Conservation (phyloP, 2,888 invertebrate genomes). For the Drosophila subquinaria region DNA sequence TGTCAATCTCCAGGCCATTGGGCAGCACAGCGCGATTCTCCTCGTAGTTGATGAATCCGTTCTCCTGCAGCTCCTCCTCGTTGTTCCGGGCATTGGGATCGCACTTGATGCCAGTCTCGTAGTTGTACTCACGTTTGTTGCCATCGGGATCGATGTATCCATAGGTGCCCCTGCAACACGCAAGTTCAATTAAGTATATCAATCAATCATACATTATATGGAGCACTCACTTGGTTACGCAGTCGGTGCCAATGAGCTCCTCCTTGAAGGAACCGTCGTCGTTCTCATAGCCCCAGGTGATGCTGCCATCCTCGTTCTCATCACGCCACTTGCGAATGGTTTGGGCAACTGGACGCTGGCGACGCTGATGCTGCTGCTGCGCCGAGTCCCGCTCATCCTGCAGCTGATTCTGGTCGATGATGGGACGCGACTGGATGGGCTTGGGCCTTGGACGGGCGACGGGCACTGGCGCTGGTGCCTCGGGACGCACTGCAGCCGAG, state of each 20-base stretch:
- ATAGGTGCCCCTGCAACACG: slow-evolving; percentile 88
- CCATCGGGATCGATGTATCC: slow-evolving; percentile 95
- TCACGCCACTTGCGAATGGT: slow-evolving; percentile 90
- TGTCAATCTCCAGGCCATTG: slow-evolving; percentile 90
- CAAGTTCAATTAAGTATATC: neutral
- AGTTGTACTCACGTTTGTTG: slow-evolving; percentile 92
- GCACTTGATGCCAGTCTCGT: slow-evolving; percentile 92
- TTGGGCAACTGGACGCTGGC: slow-evolving; percentile 90
- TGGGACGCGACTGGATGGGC: slow-evolving; percentile 83
- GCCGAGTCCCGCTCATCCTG: slow-evolving; percentile 78
- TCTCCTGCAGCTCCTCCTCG: slow-evolving; percentile 86
- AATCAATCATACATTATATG: neutral
- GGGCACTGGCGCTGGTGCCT: slow-evolving; percentile 80
- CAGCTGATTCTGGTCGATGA: slow-evolving; percentile 79
- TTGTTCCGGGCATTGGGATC: slow-evolving; percentile 86
- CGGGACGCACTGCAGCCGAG: slow-evolving; percentile 83
- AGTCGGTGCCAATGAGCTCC: slow-evolving; percentile 92
- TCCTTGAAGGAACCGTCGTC: slow-evolving; percentile 95
- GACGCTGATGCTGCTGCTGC: slow-evolving; percentile 75
- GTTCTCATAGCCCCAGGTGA: slow-evolving; percentile 95
- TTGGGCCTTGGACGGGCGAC: slow-evolving; percentile 76
- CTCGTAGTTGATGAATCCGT: slow-evolving; percentile 91
- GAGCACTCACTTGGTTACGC: slow-evolving; percentile 87
- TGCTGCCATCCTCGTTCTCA: slow-evolving; percentile 91
- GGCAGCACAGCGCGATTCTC: slow-evolving; percentile 91